phyloP scores from a whole-genome alignment of 1,140 invertebrate genomes.

The Heliconius hermathena region DNA sequence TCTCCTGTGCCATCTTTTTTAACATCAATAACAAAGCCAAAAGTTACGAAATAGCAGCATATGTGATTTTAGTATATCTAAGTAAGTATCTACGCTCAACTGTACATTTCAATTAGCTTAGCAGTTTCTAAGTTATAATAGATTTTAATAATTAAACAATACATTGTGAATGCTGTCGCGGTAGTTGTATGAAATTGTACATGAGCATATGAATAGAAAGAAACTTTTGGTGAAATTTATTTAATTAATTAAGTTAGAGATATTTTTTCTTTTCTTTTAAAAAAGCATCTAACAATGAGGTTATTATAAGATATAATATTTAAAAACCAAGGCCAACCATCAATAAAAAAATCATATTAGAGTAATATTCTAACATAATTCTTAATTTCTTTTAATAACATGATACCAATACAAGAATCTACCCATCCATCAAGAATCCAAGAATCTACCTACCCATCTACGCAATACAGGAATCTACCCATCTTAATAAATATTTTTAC shows the following conservation, averaged over 20 bases:
- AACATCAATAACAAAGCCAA: not conserved
- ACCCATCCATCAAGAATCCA: too few species aligned
- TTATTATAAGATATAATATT: too few species aligned
- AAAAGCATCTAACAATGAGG: too few species aligned
- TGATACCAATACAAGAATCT: too few species aligned
- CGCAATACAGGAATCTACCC: too few species aligned
- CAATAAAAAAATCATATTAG: too few species aligned
- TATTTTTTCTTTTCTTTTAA: not conserved
- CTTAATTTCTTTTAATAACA: too few species aligned
- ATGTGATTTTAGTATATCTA: not conserved
- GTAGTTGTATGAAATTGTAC: not conserved
- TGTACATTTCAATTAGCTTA: slow-evolving; percentile 26
- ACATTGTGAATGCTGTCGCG: not conserved
- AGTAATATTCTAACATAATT: too few species aligned
- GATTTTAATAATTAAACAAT: slow-evolving; percentile 7
- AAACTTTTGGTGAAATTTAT: not conserved
- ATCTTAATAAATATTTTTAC: too few species aligned
- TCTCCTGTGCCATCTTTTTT: too few species aligned
- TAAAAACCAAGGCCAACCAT: too few species aligned
- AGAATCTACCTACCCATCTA: too few species aligned
- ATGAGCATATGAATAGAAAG: not conserved
- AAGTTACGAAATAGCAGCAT: not conserved
- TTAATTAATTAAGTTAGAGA: not conserved
- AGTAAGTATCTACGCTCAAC: not conserved
- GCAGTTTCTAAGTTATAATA: slow-evolving; percentile 17